A percentile compares a stretch with the other conserved stretches of the same genome.
These are phyloP conservation scores for Stichodactyla helianthus DNA, from an alignment of 64 coral and sea anemone species.

Conservation along the genomic window DNA sequence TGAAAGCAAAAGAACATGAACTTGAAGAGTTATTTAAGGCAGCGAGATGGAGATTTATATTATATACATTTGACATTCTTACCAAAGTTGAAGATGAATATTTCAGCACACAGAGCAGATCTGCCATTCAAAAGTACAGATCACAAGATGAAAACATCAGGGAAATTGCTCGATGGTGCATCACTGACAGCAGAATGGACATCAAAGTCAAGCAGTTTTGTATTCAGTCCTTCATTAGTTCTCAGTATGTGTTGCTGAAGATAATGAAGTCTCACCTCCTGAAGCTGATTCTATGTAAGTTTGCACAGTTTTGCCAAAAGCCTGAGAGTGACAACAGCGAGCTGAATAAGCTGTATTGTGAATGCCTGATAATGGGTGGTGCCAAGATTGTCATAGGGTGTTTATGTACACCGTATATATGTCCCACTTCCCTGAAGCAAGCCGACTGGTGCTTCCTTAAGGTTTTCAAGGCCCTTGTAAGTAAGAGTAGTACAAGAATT, in stretches of 20 bases:
- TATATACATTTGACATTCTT: not conserved
- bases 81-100: slow-evolving; percentile 13
- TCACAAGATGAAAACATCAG: slow-evolving; percentile 2
- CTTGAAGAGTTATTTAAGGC: not conserved
- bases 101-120: slow-evolving; percentile 13
- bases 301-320: not conserved
- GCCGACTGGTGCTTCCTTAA: not conserved
- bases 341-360: not conserved
- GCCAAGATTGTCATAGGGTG: not conserved
- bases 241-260: not conserved
- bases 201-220: not conserved
- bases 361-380: not conserved
- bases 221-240: not conserved
- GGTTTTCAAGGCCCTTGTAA: not conserved
- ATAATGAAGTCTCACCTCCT: not conserved
- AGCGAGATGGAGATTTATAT: not conserved
- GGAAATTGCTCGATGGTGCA: slow-evolving; percentile 16
- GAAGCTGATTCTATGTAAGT: not conserved
- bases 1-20: not conserved
- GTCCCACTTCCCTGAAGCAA: not conserved
- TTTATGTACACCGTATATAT: not conserved
- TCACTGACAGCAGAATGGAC: not conserved
- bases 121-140: slow-evolving; percentile 31
- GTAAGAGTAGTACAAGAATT: not conserved
- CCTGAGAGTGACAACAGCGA: too few species aligned